Conservation (phyloP, 1,140 invertebrate species). For the Microplitis demolitor region DNA sequence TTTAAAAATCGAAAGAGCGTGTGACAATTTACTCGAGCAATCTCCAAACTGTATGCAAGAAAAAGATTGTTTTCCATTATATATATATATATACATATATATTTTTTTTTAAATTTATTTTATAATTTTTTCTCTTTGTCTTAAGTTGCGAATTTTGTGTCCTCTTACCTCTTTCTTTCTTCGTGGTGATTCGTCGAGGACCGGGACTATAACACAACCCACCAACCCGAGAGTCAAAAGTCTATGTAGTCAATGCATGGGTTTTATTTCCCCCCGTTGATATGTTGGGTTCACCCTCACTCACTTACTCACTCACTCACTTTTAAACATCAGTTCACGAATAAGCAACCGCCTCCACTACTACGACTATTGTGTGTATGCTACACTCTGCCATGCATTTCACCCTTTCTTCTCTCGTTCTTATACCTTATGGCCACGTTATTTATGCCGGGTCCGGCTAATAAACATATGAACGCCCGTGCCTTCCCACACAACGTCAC, state of each 20-base stretch:
- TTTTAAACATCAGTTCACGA: too few species aligned
- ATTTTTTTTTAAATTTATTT: background rate
- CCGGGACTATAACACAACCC: too few species aligned
- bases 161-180: too few species aligned
- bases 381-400: slow-evolving; percentile 3
- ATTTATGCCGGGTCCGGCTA: slow-evolving; percentile 62
- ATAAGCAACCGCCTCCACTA: slow-evolving; percentile 2
- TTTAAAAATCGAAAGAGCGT: slow-evolving; percentile 51
- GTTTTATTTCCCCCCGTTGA: too few species aligned
- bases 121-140: background rate
- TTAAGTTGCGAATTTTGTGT: too few species aligned
- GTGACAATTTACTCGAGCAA: slow-evolving; percentile 62
- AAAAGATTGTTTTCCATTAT: slow-evolving; percentile 6
- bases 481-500: slow-evolving; percentile 45
- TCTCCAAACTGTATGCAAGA: slow-evolving; percentile 35
- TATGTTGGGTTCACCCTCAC: too few species aligned
- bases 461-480: slow-evolving; percentile 63
- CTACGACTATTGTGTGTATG: background rate
- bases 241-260: too few species aligned
- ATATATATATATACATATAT: slow-evolving; percentile 6
- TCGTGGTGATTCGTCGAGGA: too few species aligned
- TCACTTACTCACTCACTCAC: too few species aligned
- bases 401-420: slow-evolving; percentile 20
- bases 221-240: too few species aligned
- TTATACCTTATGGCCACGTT: slow-evolving; percentile 56